A percentile compares a stretch with the other conserved stretches of the same genome.
These are phyloP conservation scores for Halcyon senegalensis DNA, from an alignment of 2,113 vertebrate genomes.

Conservation along the genomic window DNA sequence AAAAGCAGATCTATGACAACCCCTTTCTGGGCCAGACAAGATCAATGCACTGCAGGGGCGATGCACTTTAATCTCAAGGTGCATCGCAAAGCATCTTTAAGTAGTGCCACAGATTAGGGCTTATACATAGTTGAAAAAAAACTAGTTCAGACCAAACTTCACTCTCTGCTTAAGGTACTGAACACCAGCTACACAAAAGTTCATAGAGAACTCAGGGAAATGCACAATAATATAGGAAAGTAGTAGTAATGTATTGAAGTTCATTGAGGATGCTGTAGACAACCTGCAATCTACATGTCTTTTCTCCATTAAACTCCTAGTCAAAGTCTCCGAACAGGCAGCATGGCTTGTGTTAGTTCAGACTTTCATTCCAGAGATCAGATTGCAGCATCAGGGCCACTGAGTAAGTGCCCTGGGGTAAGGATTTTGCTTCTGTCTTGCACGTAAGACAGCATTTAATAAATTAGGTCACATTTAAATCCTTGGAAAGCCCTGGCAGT, in stretches of 20 bases:
- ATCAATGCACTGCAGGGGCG: slow-evolving; percentile 24
- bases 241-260: not conserved
- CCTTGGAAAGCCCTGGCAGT: not conserved
- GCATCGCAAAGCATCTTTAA: slow-evolving; percentile 7
- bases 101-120: slow-evolving; percentile 7
- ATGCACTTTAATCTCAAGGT: slow-evolving; percentile 59
- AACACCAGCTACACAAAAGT: not conserved
- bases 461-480: slow-evolving; percentile 39
- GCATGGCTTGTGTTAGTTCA: not conserved
- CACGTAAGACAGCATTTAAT: slow-evolving; percentile 8
- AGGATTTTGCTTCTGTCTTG: slow-evolving; percentile 45
- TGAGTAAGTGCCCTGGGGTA: not conserved
- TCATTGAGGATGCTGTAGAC: not conserved
- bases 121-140: not conserved
- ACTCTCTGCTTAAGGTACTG: not conserved
- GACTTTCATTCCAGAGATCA: slow-evolving; percentile 39
- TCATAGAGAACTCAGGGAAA: not conserved
- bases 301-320: not conserved
- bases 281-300: not conserved
- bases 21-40: slow-evolving; percentile 35
- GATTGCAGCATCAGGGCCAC: slow-evolving; percentile 14
- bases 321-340: not conserved
- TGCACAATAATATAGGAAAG: not conserved
- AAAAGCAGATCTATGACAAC: slow-evolving; percentile 60
- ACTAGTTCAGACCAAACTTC: not conserved